Percentiles rank a stretch among this genome's conserved stretches.
Evolutionary conservation across 2,797 vertebrate genomes (phyloP).

Genomic region (Pempheris klunzingeri): DNA sequence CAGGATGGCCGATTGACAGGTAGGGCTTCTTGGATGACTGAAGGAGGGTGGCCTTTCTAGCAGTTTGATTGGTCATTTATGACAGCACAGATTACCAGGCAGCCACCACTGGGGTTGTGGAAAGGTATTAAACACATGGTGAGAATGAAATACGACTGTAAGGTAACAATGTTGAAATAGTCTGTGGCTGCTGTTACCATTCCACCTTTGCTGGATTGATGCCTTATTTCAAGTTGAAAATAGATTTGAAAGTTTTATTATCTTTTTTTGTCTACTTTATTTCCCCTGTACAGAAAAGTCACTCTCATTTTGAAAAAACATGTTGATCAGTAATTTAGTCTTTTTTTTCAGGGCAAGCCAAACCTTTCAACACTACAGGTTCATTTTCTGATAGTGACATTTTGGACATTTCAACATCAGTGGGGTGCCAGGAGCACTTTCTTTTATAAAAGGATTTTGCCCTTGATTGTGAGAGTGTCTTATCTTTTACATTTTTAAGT

Average conservation of each 20-base stretch:
- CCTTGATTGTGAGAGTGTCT: too few relatives aligned
- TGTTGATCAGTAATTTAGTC: constrained; percentile 40
- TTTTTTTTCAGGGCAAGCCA: constrained; percentile 9
- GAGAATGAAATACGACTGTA: constrained; percentile 60
- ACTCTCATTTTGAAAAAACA: constrained; percentile 24
- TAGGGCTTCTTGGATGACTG: constrained; percentile 54
- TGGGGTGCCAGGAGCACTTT: not conserved
- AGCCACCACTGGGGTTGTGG: constrained; percentile 49
- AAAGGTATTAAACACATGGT: constrained; percentile 64
- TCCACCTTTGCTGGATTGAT: constrained; percentile 45
- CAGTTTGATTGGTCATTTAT: constrained; percentile 72
- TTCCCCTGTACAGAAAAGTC: constrained; percentile 22
- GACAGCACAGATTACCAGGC: constrained; percentile 73
- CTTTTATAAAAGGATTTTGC: too few relatives aligned
- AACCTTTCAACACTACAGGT: constrained; percentile 1
- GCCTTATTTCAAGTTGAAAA: constrained; percentile 42
- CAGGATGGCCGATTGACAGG: constrained; percentile 79
- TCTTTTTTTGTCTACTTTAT: constrained; percentile 31
- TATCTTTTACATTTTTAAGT: too few relatives aligned
- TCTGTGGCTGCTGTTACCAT: constrained; percentile 47
- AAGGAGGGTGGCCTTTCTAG: constrained; percentile 71
- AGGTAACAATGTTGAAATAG: constrained; percentile 47
- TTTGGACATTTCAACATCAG: constrained; percentile 8
- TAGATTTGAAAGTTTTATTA: constrained; percentile 44
- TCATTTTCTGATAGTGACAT: not conserved